These are phyloP conservation scores for Prionace glauca DNA, from an alignment of 2,797 vertebrate species.

Conservation along the genomic window DNA sequence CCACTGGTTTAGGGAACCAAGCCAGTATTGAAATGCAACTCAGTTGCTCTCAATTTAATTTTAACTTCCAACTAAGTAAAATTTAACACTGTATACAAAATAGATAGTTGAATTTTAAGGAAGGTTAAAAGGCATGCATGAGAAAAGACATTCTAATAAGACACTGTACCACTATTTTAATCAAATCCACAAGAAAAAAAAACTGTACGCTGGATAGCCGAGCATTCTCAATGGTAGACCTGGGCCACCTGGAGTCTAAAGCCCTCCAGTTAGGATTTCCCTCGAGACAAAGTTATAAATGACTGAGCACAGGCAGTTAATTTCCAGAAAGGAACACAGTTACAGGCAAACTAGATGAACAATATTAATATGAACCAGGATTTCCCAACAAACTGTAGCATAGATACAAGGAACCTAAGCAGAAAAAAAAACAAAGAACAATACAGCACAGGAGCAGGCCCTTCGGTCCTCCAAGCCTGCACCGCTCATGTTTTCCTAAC, in stretches of 20 bases:
- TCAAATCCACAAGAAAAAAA: not conserved
- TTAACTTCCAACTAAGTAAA: not conserved
- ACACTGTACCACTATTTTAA: not conserved
- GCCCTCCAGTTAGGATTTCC: not conserved
- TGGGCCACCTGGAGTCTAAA: not conserved
- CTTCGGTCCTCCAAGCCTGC: too few relatives aligned
- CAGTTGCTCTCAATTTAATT: not conserved
- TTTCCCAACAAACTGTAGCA: too few relatives aligned
- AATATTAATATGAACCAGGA: not conserved
- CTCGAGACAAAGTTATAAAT: not conserved
- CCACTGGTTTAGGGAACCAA: not conserved
- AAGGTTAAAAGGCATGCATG: not conserved
- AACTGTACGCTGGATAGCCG: not conserved
- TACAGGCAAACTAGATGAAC: not conserved
- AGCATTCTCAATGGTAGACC: not conserved
- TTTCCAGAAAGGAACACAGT: not conserved
- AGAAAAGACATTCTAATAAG: not conserved
- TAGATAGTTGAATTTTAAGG: not conserved
- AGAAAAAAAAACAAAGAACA: not conserved
- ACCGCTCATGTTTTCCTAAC: too few relatives aligned
- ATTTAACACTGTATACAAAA: not conserved
- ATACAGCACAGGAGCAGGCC: too few relatives aligned
- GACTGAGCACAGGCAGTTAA: not conserved
- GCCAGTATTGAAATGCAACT: not conserved
- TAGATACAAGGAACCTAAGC: not conserved